Base-by-base conservation (phyloP, 2,797 vertebrate genomes). In the Sphenopsis melanotis region DNA sequence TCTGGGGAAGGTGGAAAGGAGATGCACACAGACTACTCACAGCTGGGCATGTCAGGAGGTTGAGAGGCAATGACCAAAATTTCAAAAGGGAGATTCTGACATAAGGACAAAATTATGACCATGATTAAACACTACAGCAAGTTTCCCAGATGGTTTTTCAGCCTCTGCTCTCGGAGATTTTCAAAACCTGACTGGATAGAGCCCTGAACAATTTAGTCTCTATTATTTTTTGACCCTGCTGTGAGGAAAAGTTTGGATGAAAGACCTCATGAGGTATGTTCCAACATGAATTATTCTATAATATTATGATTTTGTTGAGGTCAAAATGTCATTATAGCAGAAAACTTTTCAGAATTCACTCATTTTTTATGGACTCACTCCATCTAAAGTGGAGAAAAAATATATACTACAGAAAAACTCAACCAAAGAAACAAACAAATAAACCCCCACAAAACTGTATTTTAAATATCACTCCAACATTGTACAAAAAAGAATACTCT, bases 101-200 rank as follows among this genome's bases (percentile, higher is more conserved):
- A 29, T 10, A 26, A n/a, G 18, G 12, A 41, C 4, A 70, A 63
- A 57, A 49, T 77, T 59, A 30, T 30, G 47, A 41, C 11, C 10
- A n/a, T 11, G 5, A 39, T 59, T 41, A 92, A 85, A 66, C 12
- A 37, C 3, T 34, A 16, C 5, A 34, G 4, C 15, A 42, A 47
- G 12, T 53, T 75, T 87, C 5, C 36, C 37, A 11, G 26, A 30
- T 36, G 0, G 0, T 18, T 46, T 15, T 36, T 6, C 22, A 30
- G 23, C 24, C 19, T 41, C 4, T 4, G 6, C 8, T 50, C 24
- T 17, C 22, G 7, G 16, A 64, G 17, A 37, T 80, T 77, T 77
- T 60, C 34, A 66, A 70, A 30, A 75, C 20, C 4, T 49, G 36
- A 53, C 19, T 61, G 15, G 18, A 77, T 60, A 72, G 63, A 79